Base-by-base conservation (phyloP, 30 jellyfish, hydroid and myxozoan genomes). In the Chironex yamaguchii region DNA sequence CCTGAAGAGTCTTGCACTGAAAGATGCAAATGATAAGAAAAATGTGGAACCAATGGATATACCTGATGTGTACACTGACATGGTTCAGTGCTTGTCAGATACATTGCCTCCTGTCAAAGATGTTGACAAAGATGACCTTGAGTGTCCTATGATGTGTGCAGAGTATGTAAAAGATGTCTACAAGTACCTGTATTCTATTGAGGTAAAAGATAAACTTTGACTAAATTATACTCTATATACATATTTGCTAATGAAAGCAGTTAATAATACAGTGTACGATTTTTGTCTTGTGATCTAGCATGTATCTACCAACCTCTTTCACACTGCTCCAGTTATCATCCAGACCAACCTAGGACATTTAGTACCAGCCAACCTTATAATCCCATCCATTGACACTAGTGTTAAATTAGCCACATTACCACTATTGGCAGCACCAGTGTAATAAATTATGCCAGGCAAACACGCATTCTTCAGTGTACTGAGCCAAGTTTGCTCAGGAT, bases 111-210 rank as follows among this genome's bases (percentile, higher is more conserved):
- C 86, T 0, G 76, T 92, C 0, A 52, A 30, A 0, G 98, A 92
- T 66, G 87, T 92, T 34, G 98, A 92, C 68, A 73, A 62, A 32
- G 97, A 92, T 17, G 92, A 75, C 58, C 70, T 33, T 4, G 81
- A 74, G 33, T 88, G 81, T 42, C 96, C 98, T 0, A 52, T 70
- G 33, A 96, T 89, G 6, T 92, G 97, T 85, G 91, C 97, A 1
- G 98, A 92, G 68, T 92, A 92, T 92, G 98, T 90, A 22, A 83
- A 92, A 34, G 97, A 92, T 67, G 81, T 92, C 51, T 86, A 79
- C 75, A 83, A 72, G 36, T 87, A 92, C 49, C 79, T 92, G 89
- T 58, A 76, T 42, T 49, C 13, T 29, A 28, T 87, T 27, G 98
- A 92, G 96, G 98, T 86, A 25, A n/a, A n/a, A n/a, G n/a, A n/a